A percentile compares a stretch with the other conserved stretches of the same genome.
Evolutionary conservation across 2,797 vertebrate species (phyloP).

Genomic region (Alectoris magna): DNA sequence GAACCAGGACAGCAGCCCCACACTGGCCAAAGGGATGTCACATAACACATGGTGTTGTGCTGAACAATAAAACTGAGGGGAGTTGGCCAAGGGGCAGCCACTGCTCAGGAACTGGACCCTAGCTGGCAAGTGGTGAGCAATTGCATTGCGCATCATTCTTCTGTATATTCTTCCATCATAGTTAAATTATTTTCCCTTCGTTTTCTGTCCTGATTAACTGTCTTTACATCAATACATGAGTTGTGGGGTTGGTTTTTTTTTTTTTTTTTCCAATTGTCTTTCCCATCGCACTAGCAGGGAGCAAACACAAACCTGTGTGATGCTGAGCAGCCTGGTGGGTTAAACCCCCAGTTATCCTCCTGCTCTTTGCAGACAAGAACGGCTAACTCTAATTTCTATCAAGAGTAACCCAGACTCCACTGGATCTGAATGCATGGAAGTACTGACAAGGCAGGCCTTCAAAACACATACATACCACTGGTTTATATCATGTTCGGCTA

Average conservation of each 20-base stretch:
- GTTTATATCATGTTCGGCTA: background rate
- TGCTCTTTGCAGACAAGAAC: background rate
- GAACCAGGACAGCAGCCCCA: background rate
- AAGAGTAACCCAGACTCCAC: background rate
- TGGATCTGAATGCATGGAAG: background rate
- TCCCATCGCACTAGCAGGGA: background rate
- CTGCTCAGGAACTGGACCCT: background rate
- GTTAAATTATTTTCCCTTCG: background rate
- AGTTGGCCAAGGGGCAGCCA: background rate
- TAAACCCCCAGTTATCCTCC: background rate
- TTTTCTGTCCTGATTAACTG: background rate
- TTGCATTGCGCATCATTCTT: background rate
- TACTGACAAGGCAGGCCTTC: background rate
- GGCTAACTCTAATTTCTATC: fast-evolving
- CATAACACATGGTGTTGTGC: too few relatives aligned
- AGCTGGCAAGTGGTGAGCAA: background rate
- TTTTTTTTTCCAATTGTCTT: background rate
- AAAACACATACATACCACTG: background rate
- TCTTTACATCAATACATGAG: background rate
- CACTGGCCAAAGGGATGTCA: background rate
- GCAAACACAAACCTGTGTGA: background rate
- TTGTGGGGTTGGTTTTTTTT: background rate
- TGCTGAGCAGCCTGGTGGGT: background rate
- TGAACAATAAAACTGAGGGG: background rate
- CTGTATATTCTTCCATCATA: background rate